Base-by-base conservation (phyloP, 2,113 vertebrate genomes). In the Phrynocephalus versicolor region DNA sequence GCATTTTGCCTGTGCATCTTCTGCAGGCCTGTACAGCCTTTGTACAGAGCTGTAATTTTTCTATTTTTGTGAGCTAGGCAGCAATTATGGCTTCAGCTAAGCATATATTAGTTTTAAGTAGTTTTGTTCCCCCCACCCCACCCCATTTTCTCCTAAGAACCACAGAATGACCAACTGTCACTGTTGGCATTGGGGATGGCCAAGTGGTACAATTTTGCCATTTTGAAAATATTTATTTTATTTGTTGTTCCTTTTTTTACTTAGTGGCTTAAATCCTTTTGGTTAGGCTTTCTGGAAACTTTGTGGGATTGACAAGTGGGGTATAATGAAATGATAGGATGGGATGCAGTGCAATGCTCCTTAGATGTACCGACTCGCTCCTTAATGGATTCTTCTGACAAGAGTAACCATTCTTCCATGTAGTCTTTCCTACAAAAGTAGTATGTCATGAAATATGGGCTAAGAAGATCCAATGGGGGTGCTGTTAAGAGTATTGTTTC, bases 11-110 rank as follows among this genome's bases (percentile, higher is more conserved):
- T 39, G 67, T 64, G 65, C 64, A 1, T 89, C 83, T 83, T 90
- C 91, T 72, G 81, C 88, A 87, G 71, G 83, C 45, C 10, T 51
- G 45, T 51, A 5, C 69, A 83, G 90, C 91, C 81, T 88, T 92
- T 92, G 87, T 67, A 82, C 86, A 94, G 90, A 91, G 91, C 90
- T 95, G 86, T 94, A 95, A 96, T 96, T 96, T 85, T 96, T 95
- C 96, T 96, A 95, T 97, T 97, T 96, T 91, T 92, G 95, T 93
- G 91, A 90, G 87, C 94, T 93, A 95, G 95, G 93, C 94, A 91
- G 94, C 89, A 94, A 91, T 95, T 96, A 94, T 88, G 95, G 96
- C 92, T 96, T 93, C 86, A 80, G 89, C 90, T 92, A 95, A 90
- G 92, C 89, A 94, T 81, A 87, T 86, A 94, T 95, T 95, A 94